Evolutionary conservation across 2,888 invertebrate species (phyloP), one percentile per base, ranked within the genome.

Genomic region (Arctia plantaginis): DNA sequence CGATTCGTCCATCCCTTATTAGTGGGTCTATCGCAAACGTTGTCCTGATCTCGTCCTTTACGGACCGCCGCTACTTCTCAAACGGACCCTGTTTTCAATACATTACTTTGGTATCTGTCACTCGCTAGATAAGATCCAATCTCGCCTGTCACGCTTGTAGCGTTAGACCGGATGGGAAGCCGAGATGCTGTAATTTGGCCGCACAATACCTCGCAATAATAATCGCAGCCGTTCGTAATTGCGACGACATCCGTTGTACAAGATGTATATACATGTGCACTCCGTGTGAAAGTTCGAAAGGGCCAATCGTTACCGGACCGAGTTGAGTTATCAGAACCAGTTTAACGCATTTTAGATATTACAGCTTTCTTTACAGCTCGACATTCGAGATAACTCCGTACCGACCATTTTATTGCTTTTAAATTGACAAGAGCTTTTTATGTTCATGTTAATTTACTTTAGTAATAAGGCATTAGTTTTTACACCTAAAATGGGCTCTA

Each of bases 201-300:
- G 92, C 91, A 95, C 94, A 94, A 94, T 95, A 91, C 92, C 89
- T 90, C 91, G 91, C 92, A 93, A 93, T 93, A 94, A 94, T 94
- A 94, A 94, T 93, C 93, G 93, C 92, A 91, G 90, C 88, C 89
- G 88, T 83, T 87, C 88, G 93, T 95, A 94, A 95, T 94, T 94
- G 94, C 93, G 90, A 88, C 92, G 93, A 93, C 95, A 94, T 95
- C 95, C 95, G 95, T 89, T 88, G 88, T 86, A 85, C 90, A 86
- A 90, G 89, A 90, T 85, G 90, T 89, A 87, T 84, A 82, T 88
- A 90, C 90, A 90, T 91, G 90, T 92, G 92, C 87, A 77, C 72
- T 83, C 79, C 94, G 94, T 95, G 95, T 94, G 95, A 95, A 95
- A 95, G 94, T 94, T 93, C 89, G 90, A 90, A 92, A 91, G 91